A percentile compares a stretch with the other conserved stretches of the same genome.
phyloP scores from a whole-genome alignment of 2,888 invertebrate species.

The Drosophila aldrichi region DNA sequence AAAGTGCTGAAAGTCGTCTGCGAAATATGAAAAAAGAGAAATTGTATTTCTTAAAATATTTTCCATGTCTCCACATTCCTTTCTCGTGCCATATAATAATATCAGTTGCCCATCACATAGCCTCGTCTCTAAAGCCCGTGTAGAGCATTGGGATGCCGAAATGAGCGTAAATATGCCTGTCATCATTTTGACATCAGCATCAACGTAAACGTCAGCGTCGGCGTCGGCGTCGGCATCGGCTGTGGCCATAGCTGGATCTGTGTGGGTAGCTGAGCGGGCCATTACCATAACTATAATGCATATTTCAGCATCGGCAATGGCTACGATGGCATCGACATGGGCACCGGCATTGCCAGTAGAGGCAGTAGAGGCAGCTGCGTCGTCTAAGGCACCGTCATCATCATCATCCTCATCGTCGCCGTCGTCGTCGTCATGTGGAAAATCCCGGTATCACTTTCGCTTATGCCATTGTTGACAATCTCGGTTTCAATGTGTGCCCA shows the following conservation, averaged over 20 bases:
- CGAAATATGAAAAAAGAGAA: no score
- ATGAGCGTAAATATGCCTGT: conserved; percentile 78
- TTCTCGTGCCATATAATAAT: neutral
- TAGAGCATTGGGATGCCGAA: conserved; percentile 43
- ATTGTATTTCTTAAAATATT: no score
- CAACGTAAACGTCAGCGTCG: conserved; percentile 2
- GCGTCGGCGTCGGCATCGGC: conserved; percentile 6
- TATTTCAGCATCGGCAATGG: conserved; percentile 75
- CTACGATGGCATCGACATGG: conserved; percentile 13
- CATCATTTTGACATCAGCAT: conserved; percentile 79
- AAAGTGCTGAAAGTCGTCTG: no score
- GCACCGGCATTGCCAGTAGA: neutral
- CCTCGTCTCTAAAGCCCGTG: neutral
- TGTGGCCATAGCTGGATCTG: conserved; percentile 25
- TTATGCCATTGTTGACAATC: conserved; percentile 76
- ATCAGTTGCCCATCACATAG: neutral
- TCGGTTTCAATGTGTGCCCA: conserved; percentile 73
- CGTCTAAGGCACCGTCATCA: conserved; percentile 44
- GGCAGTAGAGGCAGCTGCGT: conserved; percentile 59
- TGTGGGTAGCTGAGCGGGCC: conserved; percentile 59
- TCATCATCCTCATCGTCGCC: conserved; percentile 40
- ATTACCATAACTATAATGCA: conserved; percentile 82
- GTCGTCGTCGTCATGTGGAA: conserved; percentile 63
- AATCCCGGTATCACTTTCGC: conserved; percentile 81
- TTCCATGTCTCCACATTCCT: no score